Evolutionary conservation across 2,888 invertebrate genomes (phyloP), one percentile per base, ranked within the genome.

Genomic region (Drosophila peninsularis): DNA sequence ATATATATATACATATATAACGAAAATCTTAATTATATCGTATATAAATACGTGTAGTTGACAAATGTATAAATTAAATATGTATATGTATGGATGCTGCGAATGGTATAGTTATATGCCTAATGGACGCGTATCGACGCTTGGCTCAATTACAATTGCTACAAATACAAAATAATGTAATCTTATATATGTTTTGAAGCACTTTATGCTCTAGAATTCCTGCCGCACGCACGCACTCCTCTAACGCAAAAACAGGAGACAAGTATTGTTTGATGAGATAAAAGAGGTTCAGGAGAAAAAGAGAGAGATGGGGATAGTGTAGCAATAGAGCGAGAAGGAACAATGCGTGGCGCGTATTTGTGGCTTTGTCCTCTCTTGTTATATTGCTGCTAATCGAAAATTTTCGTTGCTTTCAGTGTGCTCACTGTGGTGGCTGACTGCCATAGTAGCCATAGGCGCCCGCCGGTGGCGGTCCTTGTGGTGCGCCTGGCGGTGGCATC

Each of bases 381-480:
- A 27, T 37, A 17, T 34, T 39, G 27, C 14, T 50, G 36, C 39
- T 39, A 42, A 30, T 24, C 17, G 45, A n/a, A 45, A 44, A 24
- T 44, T 14, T n/a, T 24, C 17, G 34, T 3, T 36, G 27, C 11
- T 24, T 32, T 19, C 21, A 42, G 1, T 45, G 50, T 49, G 50
- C 47, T 90, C 90, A 92, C 78, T 92, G 92, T 36, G 96, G 96
- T 70, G 96, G 96, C 86, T 96, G 96, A 90, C 96, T 96, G 55
- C 96, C 95, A 90, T 96, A 96, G 91, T 96, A 96, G 41, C 96
- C 95, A 90, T 97, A 97, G 67, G 95, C 94, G 64, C 95, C 95
- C 75, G 96, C 95, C 7, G 96, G 96, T 30, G 92, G 92, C 36
- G 92, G 92, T 44, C 91, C 91, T 63, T 91, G 91, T 5, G 91